Percentiles rank a stretch among this genome's conserved stretches.
phyloP scores from a whole-genome alignment of 2,888 invertebrate genomes.

The Stratiomys singularior region DNA sequence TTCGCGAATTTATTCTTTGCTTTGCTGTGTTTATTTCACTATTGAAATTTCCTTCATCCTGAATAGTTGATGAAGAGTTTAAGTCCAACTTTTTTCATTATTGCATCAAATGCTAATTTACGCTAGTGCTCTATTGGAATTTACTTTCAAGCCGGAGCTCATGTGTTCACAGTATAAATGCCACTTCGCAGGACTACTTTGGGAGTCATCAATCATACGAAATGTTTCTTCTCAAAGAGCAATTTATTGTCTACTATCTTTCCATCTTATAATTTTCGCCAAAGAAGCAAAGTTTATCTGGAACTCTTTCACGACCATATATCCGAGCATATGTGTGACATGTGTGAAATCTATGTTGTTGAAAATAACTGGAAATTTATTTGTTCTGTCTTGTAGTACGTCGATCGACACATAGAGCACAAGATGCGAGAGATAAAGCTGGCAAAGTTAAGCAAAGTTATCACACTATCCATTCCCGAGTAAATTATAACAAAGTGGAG shows the following conservation, averaged over 20 bases:
- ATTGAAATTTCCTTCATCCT: background rate
- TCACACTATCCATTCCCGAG: constrained; percentile 40
- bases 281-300: too few species aligned
- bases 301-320: too few species aligned
- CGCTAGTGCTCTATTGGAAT: too few species aligned
- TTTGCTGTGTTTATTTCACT: background rate
- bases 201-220: too few species aligned
- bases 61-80: background rate
- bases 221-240: too few species aligned
- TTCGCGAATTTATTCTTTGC: background rate
- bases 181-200: too few species aligned
- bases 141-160: too few species aligned
- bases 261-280: too few species aligned
- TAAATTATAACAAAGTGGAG: constrained; percentile 45
- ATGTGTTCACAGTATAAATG: too few species aligned
- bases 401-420: constrained; percentile 14
- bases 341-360: background rate
- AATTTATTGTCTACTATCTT: too few species aligned
- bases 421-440: constrained; percentile 25
- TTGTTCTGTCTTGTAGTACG: constrained; percentile 25
- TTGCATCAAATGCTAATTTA: background rate
- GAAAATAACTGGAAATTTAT: constrained; percentile 25
- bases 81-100: constrained; percentile 1
- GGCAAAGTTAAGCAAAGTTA: constrained; percentile 36
- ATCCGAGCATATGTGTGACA: too few species aligned